These are phyloP conservation scores for Lamellibrachia satsuma DNA, from an alignment of 2,888 invertebrate species.

Conservation along the genomic window DNA sequence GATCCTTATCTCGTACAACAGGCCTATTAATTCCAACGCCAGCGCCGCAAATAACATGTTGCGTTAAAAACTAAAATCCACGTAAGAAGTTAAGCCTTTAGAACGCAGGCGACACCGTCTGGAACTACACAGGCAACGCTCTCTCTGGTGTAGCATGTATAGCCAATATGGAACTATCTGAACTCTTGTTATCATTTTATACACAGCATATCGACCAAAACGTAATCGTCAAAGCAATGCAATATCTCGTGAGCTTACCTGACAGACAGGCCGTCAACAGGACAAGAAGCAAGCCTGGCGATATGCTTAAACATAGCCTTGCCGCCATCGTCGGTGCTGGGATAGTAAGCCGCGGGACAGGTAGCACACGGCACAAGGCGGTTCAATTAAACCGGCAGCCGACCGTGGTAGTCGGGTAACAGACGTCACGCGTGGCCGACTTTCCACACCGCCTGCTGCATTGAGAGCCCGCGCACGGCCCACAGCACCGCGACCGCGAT, in stretches of 20 bases:
- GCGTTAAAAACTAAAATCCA: background rate
- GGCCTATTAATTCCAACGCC: background rate
- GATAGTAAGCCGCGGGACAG: background rate
- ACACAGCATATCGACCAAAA: background rate
- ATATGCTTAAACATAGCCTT: background rate
- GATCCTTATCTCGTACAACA: background rate
- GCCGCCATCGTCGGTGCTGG: background rate
- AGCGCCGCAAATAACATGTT: background rate
- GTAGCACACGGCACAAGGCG: background rate
- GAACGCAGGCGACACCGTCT: background rate
- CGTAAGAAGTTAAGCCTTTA: background rate
- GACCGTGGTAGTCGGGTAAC: background rate
- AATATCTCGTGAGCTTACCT: background rate
- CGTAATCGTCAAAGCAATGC: background rate
- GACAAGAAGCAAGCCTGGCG: background rate
- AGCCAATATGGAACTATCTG: background rate
- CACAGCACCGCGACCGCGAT: background rate
- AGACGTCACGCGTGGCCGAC: conserved; percentile 6
- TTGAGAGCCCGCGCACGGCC: background rate
- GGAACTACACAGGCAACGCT: background rate
- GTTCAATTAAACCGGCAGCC: background rate
- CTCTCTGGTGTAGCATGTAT: background rate
- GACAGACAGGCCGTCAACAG: background rate
- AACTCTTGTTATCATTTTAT: background rate
- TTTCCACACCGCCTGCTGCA: background rate